Percentiles rank a stretch among this genome's conserved stretches.
Evolutionary conservation across 2,113 vertebrate genomes (phyloP).

Genomic region (Elaphurus davidianus): DNA sequence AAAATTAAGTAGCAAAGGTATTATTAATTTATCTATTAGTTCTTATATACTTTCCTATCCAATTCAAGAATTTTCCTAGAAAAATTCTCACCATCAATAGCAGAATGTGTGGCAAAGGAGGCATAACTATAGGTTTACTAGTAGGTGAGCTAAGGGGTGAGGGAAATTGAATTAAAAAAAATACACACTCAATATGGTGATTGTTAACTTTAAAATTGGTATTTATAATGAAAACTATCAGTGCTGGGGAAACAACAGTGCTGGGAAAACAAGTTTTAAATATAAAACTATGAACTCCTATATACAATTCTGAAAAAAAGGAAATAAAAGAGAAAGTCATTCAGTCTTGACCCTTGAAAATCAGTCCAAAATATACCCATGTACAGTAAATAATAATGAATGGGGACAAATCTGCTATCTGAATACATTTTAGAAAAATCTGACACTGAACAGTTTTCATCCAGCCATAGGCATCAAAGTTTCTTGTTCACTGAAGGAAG

Average conservation of each 20-base stretch:
- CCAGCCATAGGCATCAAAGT: not conserved
- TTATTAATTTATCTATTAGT: not conserved
- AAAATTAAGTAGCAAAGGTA: not conserved
- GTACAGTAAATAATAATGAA: not conserved
- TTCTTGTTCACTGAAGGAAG: not conserved
- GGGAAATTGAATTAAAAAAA: not conserved
- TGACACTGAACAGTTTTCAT: not conserved
- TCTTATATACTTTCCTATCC: not conserved
- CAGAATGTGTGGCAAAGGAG: not conserved
- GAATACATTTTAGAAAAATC: not conserved
- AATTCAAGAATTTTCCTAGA: not conserved
- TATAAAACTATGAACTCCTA: not conserved
- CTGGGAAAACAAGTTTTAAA: not conserved
- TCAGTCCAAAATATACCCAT: not conserved
- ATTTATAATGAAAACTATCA: not conserved
- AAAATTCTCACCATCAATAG: not conserved
- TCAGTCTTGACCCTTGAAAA: constrained; percentile 15
- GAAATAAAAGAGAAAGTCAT: not conserved
- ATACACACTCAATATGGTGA: not conserved
- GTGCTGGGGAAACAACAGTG: not conserved
- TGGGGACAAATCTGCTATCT: not conserved
- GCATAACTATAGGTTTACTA: not conserved
- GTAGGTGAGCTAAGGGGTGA: not conserved
- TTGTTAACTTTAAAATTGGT: not conserved
- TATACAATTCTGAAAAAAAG: not conserved